Conservation (phyloP, 1,140 invertebrate genomes). For the Scaptomyza hsui region DNA sequence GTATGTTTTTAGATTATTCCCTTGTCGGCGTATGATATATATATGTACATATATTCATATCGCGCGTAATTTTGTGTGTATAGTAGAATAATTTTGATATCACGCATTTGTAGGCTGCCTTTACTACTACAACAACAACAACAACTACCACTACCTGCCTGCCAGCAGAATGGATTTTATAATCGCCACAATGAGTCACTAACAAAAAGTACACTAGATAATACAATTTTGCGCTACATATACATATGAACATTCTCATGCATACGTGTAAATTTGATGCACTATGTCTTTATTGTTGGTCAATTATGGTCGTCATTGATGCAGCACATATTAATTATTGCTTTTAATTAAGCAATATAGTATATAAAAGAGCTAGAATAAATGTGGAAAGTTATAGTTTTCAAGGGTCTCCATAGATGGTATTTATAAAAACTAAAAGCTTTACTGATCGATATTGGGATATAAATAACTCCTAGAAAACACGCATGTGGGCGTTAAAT, state of each 20-base stretch:
- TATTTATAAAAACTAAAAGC: no score
- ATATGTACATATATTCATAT: background rate
- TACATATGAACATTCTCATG: background rate
- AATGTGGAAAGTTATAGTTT: no score
- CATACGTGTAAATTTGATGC: conserved; percentile 1
- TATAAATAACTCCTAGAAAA: background rate
- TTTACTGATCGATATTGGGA: background rate
- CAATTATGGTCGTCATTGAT: conserved; percentile 12
- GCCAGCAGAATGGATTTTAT: conserved; percentile 28
- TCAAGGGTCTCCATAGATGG: no score
- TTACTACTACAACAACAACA: background rate
- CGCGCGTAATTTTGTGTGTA: background rate
- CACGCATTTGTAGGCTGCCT: conserved; percentile 27
- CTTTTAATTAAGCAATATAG: conserved; percentile 1
- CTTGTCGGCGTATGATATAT: background rate
- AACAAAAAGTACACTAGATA: conserved; percentile 13
- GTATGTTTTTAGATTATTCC: background rate
- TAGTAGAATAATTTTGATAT: conserved; percentile 38
- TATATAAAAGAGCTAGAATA: background rate
- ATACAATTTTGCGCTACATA: background rate
- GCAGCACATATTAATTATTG: conserved; percentile 8
- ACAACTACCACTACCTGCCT: background rate
- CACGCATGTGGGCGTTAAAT: background rate
- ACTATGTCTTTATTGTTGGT: background rate
- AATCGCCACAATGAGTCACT: conserved; percentile 38